Evolutionary conservation across 1,140 invertebrate genomes (phyloP).

Genomic region (Nymphalis io): DNA sequence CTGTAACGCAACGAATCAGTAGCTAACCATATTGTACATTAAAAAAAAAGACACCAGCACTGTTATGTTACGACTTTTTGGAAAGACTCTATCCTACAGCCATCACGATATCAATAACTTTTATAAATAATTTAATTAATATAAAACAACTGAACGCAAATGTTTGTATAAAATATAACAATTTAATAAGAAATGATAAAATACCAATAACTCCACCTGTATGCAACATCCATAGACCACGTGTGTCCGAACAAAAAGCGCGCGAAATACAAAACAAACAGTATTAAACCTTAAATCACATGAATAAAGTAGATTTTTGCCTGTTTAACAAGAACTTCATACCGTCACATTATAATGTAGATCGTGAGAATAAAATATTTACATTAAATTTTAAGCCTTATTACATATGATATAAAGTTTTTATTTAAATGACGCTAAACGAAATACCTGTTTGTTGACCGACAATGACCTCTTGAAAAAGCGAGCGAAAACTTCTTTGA

Average conservation of each 20-base stretch:
- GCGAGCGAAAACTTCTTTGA: conserved; percentile 45
- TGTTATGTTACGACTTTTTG: no score
- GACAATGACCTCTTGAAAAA: conserved; percentile 50
- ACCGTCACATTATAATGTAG: conserved; percentile 45
- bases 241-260: conserved; percentile 41
- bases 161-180: no score
- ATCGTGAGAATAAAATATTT: conserved; percentile 50
- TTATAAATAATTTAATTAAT: no score
- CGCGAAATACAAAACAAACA: conserved; percentile 40
- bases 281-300: conserved; percentile 23
- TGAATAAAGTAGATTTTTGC: not conserved
- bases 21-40: no score
- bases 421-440: conserved; percentile 21
- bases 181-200: not conserved
- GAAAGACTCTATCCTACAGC: no score
- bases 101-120: no score
- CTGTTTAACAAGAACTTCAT: conserved; percentile 16
- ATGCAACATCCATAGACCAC: conserved; percentile 33
- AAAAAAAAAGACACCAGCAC: no score
- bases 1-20: no score
- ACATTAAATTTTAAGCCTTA: conserved; percentile 37
- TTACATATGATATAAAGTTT: not conserved
- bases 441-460: conserved; percentile 50
- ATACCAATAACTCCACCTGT: conserved; percentile 6
- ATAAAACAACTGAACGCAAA: no score